Evolutionary conservation across 2,888 invertebrate genomes (phyloP).

Genomic region (Acanthosepion esculentum): DNA sequence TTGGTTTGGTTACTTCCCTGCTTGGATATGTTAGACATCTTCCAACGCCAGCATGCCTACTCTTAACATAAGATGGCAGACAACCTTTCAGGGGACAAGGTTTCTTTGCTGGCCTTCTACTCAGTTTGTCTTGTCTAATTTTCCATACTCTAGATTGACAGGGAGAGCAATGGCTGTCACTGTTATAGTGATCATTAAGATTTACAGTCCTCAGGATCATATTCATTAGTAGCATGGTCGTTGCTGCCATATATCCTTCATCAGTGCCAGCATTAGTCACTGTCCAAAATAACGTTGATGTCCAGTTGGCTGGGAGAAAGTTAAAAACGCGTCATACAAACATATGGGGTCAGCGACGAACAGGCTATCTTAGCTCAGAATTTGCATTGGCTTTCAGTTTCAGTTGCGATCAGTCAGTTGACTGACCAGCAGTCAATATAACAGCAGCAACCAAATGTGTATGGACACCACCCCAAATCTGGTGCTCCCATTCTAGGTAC

Average conservation of each 20-base stretch:
- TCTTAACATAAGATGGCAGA: conserved; percentile 33
- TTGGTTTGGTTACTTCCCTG: neutral
- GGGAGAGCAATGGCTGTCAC: conserved; percentile 33
- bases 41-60: conserved; percentile 1
- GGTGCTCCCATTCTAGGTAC: neutral
- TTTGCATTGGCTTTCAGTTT: conserved; percentile 20
- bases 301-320: conserved; percentile 45
- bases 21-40: neutral
- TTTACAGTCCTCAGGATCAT: neutral
- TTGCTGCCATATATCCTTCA: conserved; percentile 45
- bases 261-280: conserved; percentile 46
- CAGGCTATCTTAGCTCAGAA: conserved; percentile 33
- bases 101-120: conserved; percentile 22
- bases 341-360: conserved; percentile 38
- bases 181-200: neutral
- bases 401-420: neutral
- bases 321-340: conserved; percentile 47
- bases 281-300: conserved; percentile 44
- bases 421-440: conserved; percentile 35
- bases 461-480: conserved; percentile 23
- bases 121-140: conserved; percentile 21
- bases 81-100: conserved; percentile 33
- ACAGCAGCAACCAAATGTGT: conserved; percentile 12
- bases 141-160: neutral
- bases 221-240: neutral